Base-by-base conservation (phyloP, 2,113 vertebrate species). In the Parotia lawesii region DNA sequence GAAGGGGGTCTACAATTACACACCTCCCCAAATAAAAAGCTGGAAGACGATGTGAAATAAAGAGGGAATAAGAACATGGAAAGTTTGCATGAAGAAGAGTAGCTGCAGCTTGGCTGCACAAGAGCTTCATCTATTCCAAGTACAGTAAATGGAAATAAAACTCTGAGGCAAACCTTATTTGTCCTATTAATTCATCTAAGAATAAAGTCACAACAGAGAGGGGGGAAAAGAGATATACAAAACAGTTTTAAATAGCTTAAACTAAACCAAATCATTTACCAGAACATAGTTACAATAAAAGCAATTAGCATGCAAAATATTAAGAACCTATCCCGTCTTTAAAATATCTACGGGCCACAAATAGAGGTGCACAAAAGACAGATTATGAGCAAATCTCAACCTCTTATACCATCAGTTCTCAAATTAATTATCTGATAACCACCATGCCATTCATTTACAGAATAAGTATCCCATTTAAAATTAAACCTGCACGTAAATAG, bases 371-470 rank as follows among this genome's bases (percentile, higher is more conserved):
- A 94, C 57, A 85, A 86, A 94, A 95, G 73, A 93, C 12, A 93
- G 85, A 91, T 96, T 93, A 94, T 40, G 54, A 95, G 82, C 29
- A 86, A 95, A 95, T 92, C 83, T 82, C 75, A 88, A 92, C 81
- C 33, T 87, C 81, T 94, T 70, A 89, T 38, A 58, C 75, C 75
- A 95, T 95, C 90, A 91, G 3, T 95, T 95, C 91, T 93, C 77
- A 51, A 96, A 89, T 91, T 96, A 95, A 96, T 97, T 96, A 95
- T 96, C 88, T 92, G 81, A 94, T 96, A 96, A 97, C 96, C 94
- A 92, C 91, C 40, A 40, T 62, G 58, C 58, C 10, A 4, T 96
- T 95, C 50, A 93, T 95, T 94, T 94, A 90, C 87, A 76, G 91
- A 94, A 92, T 91, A 95, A 96, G 85, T 87, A 96, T 71, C 72